Conservation (phyloP, 1,140 invertebrate species). For the Bursaphelenchus mucronatus region DNA sequence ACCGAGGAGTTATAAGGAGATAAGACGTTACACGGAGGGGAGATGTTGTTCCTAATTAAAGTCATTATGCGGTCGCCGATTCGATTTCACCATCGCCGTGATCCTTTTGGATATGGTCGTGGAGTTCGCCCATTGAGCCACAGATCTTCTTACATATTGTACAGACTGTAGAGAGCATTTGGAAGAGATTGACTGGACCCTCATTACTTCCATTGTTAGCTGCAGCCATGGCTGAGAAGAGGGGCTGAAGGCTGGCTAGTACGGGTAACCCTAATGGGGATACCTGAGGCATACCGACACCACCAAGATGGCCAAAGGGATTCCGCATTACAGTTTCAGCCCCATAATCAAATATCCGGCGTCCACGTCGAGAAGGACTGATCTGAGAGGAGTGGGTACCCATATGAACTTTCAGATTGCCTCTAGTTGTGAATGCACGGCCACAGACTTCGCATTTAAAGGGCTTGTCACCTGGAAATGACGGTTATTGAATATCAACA, state of each 20-base stretch:
- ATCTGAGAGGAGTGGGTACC: slow-evolving; percentile 43
- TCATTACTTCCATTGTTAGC: neutral
- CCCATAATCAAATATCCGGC: slow-evolving; percentile 53
- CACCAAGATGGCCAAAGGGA: neutral
- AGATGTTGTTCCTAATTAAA: too few relatives aligned
- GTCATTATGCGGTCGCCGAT: too few relatives aligned
- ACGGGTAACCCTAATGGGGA: neutral
- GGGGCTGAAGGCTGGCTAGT: neutral
- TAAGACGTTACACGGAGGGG: too few relatives aligned
- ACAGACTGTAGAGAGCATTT: slow-evolving; percentile 37
- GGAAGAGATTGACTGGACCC: slow-evolving; percentile 10
- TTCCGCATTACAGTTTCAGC: slow-evolving; percentile 5
- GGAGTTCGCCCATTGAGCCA: slow-evolving; percentile 28
- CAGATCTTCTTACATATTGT: slow-evolving; percentile 43
- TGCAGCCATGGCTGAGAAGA: neutral
- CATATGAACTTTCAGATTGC: slow-evolving; percentile 83
- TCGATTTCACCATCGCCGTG: too few relatives aligned
- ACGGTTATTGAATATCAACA: neutral
- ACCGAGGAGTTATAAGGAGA: too few relatives aligned
- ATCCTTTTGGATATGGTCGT: slow-evolving; percentile 30
- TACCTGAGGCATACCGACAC: neutral
- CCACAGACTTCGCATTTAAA: slow-evolving; percentile 90
- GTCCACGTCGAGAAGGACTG: slow-evolving; percentile 51
- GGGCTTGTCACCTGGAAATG: slow-evolving; percentile 74
- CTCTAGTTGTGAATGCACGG: slow-evolving; percentile 91